Evolutionary conservation across 2,797 vertebrate species (phyloP).

Genomic region (Apogon talboti): DNA sequence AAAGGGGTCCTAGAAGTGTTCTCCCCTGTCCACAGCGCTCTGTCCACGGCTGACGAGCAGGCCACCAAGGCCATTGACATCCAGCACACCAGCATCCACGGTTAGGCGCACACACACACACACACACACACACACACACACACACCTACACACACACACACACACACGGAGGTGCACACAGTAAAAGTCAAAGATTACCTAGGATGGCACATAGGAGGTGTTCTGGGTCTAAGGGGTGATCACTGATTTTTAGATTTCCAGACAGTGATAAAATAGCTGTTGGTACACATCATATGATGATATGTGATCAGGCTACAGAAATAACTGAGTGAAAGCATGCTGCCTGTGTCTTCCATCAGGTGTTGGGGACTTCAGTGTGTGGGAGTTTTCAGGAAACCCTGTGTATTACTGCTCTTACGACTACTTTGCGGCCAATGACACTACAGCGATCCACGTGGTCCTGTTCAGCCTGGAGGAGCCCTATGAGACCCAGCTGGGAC

Average conservation of each 20-base stretch:
- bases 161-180: too few relatives aligned
- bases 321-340: background rate
- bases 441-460: constrained; percentile 91
- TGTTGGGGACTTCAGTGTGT: constrained; percentile 95
- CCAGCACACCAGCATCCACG: constrained; percentile 92
- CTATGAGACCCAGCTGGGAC: constrained; percentile 95
- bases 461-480: constrained; percentile 96
- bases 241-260: too few relatives aligned
- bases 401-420: constrained; percentile 97
- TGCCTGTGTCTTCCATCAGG: constrained; percentile 74
- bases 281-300: too few relatives aligned
- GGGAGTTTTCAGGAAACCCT: constrained; percentile 98
- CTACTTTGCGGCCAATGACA: constrained; percentile 95
- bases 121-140: too few relatives aligned
- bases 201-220: too few relatives aligned
- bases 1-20: constrained; percentile 95
- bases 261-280: too few relatives aligned
- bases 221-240: too few relatives aligned
- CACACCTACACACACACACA: too few relatives aligned
- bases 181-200: too few relatives aligned
- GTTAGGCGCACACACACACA: constrained; percentile 73
- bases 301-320: background rate
- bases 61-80: constrained; percentile 96
- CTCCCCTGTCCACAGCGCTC: constrained; percentile 88
- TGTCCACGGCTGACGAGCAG: constrained; percentile 90